Evolutionary conservation across 2,888 invertebrate genomes (phyloP).

Genomic region (Cerastoderma edule): DNA sequence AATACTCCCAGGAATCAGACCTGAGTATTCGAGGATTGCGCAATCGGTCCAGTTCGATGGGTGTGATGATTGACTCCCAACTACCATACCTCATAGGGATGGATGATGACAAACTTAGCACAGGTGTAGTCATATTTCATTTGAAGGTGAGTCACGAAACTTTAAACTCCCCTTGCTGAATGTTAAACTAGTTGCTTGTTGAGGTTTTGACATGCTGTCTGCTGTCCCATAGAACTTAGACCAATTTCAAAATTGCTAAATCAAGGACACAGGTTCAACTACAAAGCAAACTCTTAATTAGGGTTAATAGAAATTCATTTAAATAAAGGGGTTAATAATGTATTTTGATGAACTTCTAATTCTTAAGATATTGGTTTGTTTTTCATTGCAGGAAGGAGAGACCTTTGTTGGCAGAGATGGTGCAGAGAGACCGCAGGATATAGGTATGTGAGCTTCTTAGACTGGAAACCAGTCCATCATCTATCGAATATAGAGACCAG

Average conservation of each 20-base stretch:
- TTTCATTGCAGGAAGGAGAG: constrained; percentile 89
- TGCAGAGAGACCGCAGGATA: constrained; percentile 89
- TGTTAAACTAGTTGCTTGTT: neutral
- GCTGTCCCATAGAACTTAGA: too few species aligned
- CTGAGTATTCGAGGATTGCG: constrained; percentile 86
- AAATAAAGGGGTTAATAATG: too few species aligned
- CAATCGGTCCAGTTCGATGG: constrained; percentile 74
- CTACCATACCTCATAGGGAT: constrained; percentile 96
- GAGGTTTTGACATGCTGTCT: too few species aligned
- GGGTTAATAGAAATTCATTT: too few species aligned
- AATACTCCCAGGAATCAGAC: constrained; percentile 78
- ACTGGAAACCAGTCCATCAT: too few species aligned
- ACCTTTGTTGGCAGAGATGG: constrained; percentile 93
- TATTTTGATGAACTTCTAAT: too few species aligned
- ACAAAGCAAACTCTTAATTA: too few species aligned
- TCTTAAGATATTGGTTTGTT: too few species aligned
- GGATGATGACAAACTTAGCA: constrained; percentile 94
- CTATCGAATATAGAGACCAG: too few species aligned
- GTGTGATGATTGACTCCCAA: constrained; percentile 86
- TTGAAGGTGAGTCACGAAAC: constrained; percentile 86
- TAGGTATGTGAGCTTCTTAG: constrained; percentile 84
- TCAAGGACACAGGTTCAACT: too few species aligned
- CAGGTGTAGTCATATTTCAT: constrained; percentile 95
- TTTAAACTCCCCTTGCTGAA: neutral
- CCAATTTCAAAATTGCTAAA: too few species aligned